These are phyloP conservation scores for Okapia johnstoni DNA, from an alignment of 2,113 vertebrate genomes.

Conservation along the genomic window DNA sequence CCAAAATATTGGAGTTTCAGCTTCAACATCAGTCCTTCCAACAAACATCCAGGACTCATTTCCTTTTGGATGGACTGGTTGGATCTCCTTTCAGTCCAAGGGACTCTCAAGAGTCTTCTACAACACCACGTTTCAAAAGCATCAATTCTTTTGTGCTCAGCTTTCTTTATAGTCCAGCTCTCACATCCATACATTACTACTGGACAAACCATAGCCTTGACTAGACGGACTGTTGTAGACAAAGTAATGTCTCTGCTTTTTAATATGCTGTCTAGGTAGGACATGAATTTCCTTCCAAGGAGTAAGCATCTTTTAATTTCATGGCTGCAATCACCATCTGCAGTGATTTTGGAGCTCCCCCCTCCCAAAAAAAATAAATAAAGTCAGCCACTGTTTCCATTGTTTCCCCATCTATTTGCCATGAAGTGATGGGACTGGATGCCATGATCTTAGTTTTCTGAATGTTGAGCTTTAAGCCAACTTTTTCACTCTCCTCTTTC, in stretches of 20 bases:
- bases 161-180: neutral
- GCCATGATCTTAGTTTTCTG: neutral
- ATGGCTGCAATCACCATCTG: neutral
- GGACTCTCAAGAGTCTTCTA: neutral
- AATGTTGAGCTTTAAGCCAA: neutral
- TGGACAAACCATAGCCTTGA: neutral
- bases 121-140: neutral
- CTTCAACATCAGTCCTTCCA: neutral
- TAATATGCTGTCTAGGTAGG: neutral
- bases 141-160: neutral
- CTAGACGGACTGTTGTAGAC: rapidly evolving
- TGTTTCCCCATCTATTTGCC: neutral
- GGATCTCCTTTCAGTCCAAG: neutral
- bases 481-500: neutral
- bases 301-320: neutral
- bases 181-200: neutral
- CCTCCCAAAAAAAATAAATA: neutral
- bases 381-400: neutral
- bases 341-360: neutral
- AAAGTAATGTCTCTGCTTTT: neutral
- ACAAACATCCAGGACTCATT: neutral
- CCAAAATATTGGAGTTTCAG: neutral
- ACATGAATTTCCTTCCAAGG: neutral
- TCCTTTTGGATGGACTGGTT: neutral
- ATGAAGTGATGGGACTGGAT: neutral